Percentiles rank a stretch among this genome's conserved stretches.
phyloP scores from a whole-genome alignment of 2,888 invertebrate genomes.

The Lasioglossum marginatum region DNA sequence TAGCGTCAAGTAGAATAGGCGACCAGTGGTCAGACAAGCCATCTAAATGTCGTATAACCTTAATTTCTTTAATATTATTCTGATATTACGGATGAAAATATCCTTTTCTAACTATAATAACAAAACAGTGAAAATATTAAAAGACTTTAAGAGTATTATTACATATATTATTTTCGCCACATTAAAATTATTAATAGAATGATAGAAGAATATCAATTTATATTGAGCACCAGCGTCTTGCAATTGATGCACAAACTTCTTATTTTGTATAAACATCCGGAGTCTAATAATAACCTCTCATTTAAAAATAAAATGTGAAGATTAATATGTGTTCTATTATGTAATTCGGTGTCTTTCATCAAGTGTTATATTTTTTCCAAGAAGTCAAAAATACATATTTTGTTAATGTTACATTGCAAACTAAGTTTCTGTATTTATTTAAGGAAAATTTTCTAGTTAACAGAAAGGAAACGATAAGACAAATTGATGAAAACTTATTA shows the following conservation, averaged over 20 bases:
- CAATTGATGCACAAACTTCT: too few relatives aligned
- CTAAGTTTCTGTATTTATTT: neutral
- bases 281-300: neutral
- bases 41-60: neutral
- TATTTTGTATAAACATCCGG: too few relatives aligned
- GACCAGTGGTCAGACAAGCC: neutral
- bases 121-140: too few relatives aligned
- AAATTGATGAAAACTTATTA: neutral
- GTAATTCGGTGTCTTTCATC: neutral
- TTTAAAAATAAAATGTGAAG: neutral
- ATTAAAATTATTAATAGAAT: too few relatives aligned
- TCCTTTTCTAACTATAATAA: neutral
- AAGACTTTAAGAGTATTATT: too few relatives aligned
- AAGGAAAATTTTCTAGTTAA: neutral
- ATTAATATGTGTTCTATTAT: too few relatives aligned
- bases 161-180: too few relatives aligned
- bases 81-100: neutral
- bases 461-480: neutral
- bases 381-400: neutral
- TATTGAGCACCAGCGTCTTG: too few relatives aligned
- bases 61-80: neutral
- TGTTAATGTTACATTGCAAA: neutral
- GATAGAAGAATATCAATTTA: too few relatives aligned
- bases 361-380: neutral
- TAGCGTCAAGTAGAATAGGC: neutral